Evolutionary conservation across 1,140 invertebrate species (phyloP).

Genomic region (Ips nitidus): DNA sequence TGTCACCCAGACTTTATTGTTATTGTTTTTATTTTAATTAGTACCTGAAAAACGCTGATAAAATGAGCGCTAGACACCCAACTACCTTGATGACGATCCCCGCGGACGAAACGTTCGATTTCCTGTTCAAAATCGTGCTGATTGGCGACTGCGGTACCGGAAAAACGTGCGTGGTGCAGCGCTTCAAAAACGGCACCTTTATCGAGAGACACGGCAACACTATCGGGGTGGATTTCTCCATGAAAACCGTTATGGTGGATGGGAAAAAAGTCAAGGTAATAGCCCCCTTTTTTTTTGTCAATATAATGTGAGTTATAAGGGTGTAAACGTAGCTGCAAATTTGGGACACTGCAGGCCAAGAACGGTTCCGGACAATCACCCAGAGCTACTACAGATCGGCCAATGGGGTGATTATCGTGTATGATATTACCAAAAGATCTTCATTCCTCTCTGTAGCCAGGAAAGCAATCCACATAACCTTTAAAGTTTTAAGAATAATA

Average conservation of each 20-base stretch:
- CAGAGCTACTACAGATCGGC: constrained; percentile 94
- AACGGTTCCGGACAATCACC: constrained; percentile 89
- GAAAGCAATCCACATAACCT: constrained; percentile 9
- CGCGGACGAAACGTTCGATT: constrained; percentile 73
- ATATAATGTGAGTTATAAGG: neutral
- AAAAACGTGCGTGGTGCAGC: constrained; percentile 86
- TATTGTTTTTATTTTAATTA: constrained; percentile 8
- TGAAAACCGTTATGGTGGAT: constrained; percentile 92
- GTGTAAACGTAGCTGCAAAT: constrained; percentile 71
- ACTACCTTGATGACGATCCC: constrained; percentile 53
- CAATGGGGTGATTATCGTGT: constrained; percentile 90
- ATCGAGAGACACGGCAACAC: constrained; percentile 92
- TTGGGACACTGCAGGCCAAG: constrained; percentile 94
- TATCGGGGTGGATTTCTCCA: constrained; percentile 95
- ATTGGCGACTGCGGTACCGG: constrained; percentile 84
- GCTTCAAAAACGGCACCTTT: constrained; percentile 91
- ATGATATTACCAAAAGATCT: constrained; percentile 90
- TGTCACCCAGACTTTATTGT: neutral
- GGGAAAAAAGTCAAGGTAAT: constrained; percentile 90
- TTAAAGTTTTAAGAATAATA: constrained; percentile 4
- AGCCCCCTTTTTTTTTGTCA: constrained; percentile 5
- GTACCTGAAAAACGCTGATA: neutral
- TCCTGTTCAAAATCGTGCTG: constrained; percentile 81
- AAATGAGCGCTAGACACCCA: constrained; percentile 46
- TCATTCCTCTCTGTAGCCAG: constrained; percentile 84